Percentiles rank a stretch among this genome's conserved stretches.
Evolutionary conservation across 2,113 vertebrate species (phyloP).

Genomic region (Nicator chloris): DNA sequence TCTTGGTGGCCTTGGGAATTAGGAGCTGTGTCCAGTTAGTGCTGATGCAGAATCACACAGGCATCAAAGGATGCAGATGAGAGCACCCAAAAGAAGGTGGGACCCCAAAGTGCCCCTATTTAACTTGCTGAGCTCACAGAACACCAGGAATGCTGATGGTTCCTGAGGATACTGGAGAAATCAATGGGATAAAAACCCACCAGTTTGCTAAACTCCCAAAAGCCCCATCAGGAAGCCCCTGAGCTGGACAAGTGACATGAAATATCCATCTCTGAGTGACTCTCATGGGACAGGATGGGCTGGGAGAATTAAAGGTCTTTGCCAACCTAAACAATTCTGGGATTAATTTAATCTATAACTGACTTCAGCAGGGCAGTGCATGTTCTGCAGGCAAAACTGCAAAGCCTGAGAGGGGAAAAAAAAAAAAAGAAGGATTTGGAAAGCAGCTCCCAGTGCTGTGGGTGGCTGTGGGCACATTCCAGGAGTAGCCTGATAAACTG

Average conservation of each 20-base stretch:
- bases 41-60: background rate
- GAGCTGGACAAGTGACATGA: background rate
- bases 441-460: background rate
- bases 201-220: background rate
- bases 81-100: background rate
- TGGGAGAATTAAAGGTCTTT: background rate
- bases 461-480: background rate
- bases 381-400: background rate
- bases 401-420: background rate
- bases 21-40: background rate
- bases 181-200: background rate
- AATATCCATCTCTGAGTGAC: background rate
- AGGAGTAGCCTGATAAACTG: background rate
- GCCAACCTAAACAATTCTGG: background rate
- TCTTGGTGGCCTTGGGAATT: fast-evolving
- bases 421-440: background rate
- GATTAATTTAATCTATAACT: background rate
- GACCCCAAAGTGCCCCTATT: fast-evolving
- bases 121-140: background rate
- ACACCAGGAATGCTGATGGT: background rate
- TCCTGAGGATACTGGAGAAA: background rate
- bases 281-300: background rate
- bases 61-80: fast-evolving
- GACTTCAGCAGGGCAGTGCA: background rate
- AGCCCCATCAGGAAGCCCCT: background rate